A percentile compares a stretch with the other conserved stretches of the same genome.
These are phyloP conservation scores for Cyprinodon variegatus DNA, from an alignment of 2,113 vertebrate genomes.

Conservation along the genomic window DNA sequence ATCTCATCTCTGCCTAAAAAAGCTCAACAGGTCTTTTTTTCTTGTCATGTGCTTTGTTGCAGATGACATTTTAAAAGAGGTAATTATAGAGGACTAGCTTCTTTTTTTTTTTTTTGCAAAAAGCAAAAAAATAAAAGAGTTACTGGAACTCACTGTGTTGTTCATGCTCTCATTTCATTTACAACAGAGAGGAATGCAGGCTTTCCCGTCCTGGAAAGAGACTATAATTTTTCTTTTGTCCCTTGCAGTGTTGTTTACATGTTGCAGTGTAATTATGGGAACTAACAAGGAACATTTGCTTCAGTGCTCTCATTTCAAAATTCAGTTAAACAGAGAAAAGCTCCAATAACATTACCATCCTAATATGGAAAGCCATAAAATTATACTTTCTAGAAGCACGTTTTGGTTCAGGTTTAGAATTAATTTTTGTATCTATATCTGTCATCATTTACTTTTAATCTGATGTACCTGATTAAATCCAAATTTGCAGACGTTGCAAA, in stretches of 20 bases:
- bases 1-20: conserved; percentile 7
- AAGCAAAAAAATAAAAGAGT: neutral
- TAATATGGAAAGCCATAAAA: no score
- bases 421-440: neutral
- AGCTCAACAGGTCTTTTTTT: neutral
- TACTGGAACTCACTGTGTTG: neutral
- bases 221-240: neutral
- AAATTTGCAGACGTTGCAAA: no score
- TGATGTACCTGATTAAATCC: neutral
- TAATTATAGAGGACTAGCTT: neutral
- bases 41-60: neutral
- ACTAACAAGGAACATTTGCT: neutral
- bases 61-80: neutral
- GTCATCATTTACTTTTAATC: neutral
- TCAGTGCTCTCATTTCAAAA: neutral
- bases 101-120: no score
- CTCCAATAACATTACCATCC: neutral
- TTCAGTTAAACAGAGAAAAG: neutral
- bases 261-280: neutral
- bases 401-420: neutral
- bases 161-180: neutral
- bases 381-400: no score
- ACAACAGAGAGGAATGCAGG: neutral
- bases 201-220: neutral
- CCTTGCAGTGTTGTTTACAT: neutral